A percentile compares a stretch with the other conserved stretches of the same genome.
These are phyloP conservation scores for Phragmatobia fuliginosa DNA, from an alignment of 2,888 invertebrate species.

Conservation along the genomic window DNA sequence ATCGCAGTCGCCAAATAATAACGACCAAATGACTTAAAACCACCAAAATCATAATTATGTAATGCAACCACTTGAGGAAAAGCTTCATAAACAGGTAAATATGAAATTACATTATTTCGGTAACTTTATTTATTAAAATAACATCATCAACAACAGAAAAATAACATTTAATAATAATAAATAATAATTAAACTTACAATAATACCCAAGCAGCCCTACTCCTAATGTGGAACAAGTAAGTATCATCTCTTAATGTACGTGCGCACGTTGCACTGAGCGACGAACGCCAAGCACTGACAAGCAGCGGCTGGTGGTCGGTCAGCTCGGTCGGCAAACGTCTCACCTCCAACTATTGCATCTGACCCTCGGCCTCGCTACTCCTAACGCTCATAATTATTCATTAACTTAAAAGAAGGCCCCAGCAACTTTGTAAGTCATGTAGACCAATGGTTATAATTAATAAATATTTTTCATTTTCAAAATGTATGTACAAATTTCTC, in stretches of 20 bases:
- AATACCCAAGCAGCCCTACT: slow-evolving; percentile 1
- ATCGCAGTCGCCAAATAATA: too few species aligned
- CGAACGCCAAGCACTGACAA: neutral
- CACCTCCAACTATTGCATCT: neutral
- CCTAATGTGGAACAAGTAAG: neutral
- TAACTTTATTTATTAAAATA: slow-evolving; percentile 8
- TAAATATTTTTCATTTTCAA: too few species aligned
- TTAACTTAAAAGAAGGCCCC: too few species aligned
- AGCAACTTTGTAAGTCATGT: too few species aligned
- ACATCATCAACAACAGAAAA: slow-evolving; percentile 14
- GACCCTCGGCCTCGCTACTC: neutral
- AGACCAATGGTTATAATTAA: too few species aligned
- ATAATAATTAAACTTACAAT: slow-evolving; percentile 9
- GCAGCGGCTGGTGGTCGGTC: too few species aligned
- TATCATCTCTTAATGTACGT: neutral
- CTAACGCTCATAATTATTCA: too few species aligned
- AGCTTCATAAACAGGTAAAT: neutral
- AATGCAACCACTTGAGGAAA: neutral
- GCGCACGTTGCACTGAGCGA: neutral
- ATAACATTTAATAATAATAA: slow-evolving; percentile 15
- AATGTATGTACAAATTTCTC: neutral
- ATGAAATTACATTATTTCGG: neutral
- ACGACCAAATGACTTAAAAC: neutral
- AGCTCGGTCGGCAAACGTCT: too few species aligned
- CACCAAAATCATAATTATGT: neutral